Evolutionary conservation across 2,888 invertebrate genomes (phyloP).

Genomic region (Trichopria drosophilae): DNA sequence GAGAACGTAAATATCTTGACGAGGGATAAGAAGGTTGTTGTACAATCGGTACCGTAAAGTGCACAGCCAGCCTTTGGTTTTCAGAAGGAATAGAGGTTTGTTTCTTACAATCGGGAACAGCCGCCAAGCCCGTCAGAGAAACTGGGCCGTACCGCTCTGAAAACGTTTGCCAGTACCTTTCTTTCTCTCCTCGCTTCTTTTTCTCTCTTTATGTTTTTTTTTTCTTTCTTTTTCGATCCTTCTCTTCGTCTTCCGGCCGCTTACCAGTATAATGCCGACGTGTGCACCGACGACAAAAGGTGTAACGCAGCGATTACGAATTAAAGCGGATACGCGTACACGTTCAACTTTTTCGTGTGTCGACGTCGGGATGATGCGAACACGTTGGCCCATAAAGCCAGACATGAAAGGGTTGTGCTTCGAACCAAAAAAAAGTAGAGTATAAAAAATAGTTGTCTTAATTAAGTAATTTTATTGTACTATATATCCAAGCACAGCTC

Average conservation of each 20-base stretch:
- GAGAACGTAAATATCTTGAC: no score
- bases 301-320: conserved; percentile 11
- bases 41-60: no score
- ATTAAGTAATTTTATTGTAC: no score
- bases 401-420: no score
- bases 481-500: no score
- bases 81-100: conserved; percentile 34
- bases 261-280: conserved; percentile 17
- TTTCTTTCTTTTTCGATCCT: conserved; percentile 6
- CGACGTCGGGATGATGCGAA: no score
- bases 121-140: conserved; percentile 35
- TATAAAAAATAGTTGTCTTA: no score
- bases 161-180: conserved; percentile 39
- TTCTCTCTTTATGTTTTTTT: conserved; percentile 23
- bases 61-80: conserved; percentile 32
- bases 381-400: no score
- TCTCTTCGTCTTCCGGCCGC: conserved; percentile 10
- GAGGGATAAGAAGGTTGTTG: no score
- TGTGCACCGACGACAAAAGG: conserved; percentile 19
- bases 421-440: no score
- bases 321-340: conserved; percentile 16
- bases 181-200: conserved; percentile 17
- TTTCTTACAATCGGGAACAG: conserved; percentile 35
- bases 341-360: no score
- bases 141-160: conserved; percentile 42